phyloP scores from a whole-genome alignment of 2,113 vertebrate genomes.

The Lycaon pictus region DNA sequence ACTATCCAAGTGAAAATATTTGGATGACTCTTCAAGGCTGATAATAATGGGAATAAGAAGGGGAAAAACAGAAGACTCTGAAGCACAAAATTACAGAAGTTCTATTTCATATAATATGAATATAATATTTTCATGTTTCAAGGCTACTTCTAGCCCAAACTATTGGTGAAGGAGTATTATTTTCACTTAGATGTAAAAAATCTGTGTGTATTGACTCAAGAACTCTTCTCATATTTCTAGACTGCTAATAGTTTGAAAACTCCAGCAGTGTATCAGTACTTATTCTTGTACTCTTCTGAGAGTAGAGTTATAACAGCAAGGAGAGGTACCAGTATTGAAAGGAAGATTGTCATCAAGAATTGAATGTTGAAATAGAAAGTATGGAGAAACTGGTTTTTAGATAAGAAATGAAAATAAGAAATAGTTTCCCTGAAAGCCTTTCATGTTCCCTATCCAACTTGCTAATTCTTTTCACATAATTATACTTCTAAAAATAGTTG shows the following conservation, averaged over 20 bases:
- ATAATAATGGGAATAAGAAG: slow-evolving; percentile 1
- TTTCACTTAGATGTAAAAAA: not conserved
- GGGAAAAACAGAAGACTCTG: not conserved
- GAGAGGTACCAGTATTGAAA: not conserved
- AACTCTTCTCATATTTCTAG: not conserved
- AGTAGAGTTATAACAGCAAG: not conserved
- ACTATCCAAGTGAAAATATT: not conserved
- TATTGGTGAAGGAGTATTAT: not conserved
- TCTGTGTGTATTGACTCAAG: not conserved
- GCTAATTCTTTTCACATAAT: not conserved
- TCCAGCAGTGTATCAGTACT: not conserved
- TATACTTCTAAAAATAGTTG: not conserved
- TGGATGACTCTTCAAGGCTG: not conserved
- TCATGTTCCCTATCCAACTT: not conserved
- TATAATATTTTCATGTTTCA: not conserved
- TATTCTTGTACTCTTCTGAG: not conserved
- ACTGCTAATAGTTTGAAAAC: not conserved
- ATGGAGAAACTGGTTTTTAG: not conserved
- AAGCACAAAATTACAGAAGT: not conserved
- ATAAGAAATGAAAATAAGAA: not conserved
- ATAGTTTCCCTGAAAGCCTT: not conserved
- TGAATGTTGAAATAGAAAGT: not conserved
- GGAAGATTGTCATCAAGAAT: not conserved
- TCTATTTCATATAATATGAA: not conserved
- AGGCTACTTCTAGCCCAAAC: not conserved